Base-by-base conservation (phyloP, 2,888 invertebrate species). In the Polia nebulosa region DNA sequence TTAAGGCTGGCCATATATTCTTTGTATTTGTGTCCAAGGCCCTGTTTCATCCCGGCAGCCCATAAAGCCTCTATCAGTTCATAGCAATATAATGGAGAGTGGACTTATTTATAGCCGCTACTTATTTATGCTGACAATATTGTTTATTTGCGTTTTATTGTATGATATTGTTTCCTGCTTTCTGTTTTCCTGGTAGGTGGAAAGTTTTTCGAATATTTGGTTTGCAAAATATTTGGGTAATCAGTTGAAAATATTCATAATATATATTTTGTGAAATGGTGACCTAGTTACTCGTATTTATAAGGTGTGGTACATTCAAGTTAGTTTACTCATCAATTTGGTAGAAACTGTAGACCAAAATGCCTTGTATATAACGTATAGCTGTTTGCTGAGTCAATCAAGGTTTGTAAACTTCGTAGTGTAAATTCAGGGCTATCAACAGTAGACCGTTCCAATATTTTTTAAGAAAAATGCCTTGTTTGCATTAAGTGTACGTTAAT, bases 11-110 rank as follows among this genome's bases (percentile, higher is more conserved):
- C 74, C 77, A 80, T 89, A 86, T 87, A 87, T 88, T 75, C 76
- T 66, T 78, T 82, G 76, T 84, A 84, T 84, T 83, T 80, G 59
- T 66, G 64, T 75, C 64, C 72, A 41, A 64, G 59, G 62, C 68
- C 57, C 76, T 87, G 83, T 79, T 83, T 87, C 85, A 87, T 83
- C 78, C 63, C 62, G 60, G 64, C 74, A 75, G 78, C 63, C 78
- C 61, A 65, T 78, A 84, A 80, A 83, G 67, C 52, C 60, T 82
- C 88, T 82, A 89, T 87, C 86, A 87, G 87, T 86, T 86, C 83
- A 88, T 88, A 85, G 79, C 83, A 86, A 86, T 87, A 88, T 88
- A 88, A 89, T 90, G 83, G 84, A 80, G 83, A 77, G 79, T 49
- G 55, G 47, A 80, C 64, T 68, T 78, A 73, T 79, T 81, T 73